Evolutionary conservation across 2,888 invertebrate species (phyloP).

Genomic region (Macroteleia sp.): DNA sequence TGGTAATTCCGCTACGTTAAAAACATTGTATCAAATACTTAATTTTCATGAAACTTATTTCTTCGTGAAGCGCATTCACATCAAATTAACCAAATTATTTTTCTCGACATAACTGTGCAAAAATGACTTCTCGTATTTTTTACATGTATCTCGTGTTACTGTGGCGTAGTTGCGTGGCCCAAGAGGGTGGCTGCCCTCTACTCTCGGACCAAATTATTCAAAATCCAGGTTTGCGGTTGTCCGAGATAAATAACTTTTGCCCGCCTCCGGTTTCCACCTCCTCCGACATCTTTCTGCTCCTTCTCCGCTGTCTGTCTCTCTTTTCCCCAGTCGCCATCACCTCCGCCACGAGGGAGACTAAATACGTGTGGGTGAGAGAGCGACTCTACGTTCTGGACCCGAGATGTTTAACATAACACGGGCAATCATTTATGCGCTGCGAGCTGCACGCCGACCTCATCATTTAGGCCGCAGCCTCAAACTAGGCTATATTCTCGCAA

Average conservation of each 20-base stretch:
- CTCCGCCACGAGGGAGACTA: constrained; percentile 68
- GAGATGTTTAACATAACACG: constrained; percentile 83
- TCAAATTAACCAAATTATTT: constrained; percentile 62
- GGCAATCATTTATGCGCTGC: constrained; percentile 83
- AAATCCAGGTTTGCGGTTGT: constrained; percentile 80
- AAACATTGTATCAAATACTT: constrained; percentile 60
- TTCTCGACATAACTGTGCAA: constrained; percentile 53
- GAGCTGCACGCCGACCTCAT: constrained; percentile 81
- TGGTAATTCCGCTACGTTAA: constrained; percentile 50
- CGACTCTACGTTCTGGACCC: constrained; percentile 67
- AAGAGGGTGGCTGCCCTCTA: constrained; percentile 71
- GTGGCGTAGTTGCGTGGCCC: constrained; percentile 55
- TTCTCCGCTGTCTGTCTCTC: constrained; percentile 67
- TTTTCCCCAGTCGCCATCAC: constrained; percentile 69
- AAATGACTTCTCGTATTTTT: constrained; percentile 57
- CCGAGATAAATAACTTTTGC: constrained; percentile 82
- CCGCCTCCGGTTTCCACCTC: constrained; percentile 69
- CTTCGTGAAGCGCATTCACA: constrained; percentile 51
- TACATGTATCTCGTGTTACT: constrained; percentile 53
- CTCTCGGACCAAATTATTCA: constrained; percentile 78
- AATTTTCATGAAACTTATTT: constrained; percentile 63
- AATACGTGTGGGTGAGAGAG: constrained; percentile 77
- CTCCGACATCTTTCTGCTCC: constrained; percentile 64
- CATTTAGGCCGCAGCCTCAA: constrained; percentile 81
- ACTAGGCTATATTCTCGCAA: constrained; percentile 72